Conservation (phyloP, 2,113 vertebrate genomes). For the Polyodon spathula region DNA sequence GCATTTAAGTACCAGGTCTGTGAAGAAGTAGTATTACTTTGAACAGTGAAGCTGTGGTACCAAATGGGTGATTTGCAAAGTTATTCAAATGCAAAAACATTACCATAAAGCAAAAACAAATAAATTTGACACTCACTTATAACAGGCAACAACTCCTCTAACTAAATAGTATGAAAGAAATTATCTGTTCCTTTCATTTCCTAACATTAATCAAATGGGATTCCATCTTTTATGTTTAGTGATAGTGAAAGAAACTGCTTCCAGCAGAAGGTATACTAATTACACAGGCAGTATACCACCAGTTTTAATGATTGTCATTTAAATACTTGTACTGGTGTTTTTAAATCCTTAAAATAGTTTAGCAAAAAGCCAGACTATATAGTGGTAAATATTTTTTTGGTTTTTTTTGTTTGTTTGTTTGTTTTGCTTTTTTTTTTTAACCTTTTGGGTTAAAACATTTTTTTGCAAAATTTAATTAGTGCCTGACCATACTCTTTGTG, state of each 20-base stretch:
- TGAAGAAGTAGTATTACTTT: neutral
- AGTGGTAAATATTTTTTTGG: too few species aligned
- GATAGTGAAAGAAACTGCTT: constrained; percentile 2
- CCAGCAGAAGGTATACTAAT: neutral
- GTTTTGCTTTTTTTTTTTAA: too few species aligned
- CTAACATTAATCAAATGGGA: neutral
- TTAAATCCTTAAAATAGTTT: neutral
- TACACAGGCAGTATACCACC: neutral
- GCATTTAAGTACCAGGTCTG: neutral
- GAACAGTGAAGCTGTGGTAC: neutral
- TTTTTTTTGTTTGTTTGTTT: too few species aligned
- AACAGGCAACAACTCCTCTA: constrained; percentile 1
- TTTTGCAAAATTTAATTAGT: too few species aligned
- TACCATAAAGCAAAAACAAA: neutral
- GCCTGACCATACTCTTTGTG: too few species aligned
- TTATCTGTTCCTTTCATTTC: neutral
- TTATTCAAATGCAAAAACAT: constrained; percentile 1
- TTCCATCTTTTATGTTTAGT: constrained; percentile 8
- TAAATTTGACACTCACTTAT: constrained; percentile 2
- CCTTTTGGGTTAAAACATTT: too few species aligned
- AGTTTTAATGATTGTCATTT: neutral
- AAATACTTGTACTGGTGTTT: neutral
- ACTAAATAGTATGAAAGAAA: neutral
- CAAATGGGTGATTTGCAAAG: neutral
- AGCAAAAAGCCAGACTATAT: too few species aligned